A percentile compares a stretch with the other conserved stretches of the same genome.
Conservation (phyloP, 2,113 vertebrate species). For the Cepphus grylle region DNA sequence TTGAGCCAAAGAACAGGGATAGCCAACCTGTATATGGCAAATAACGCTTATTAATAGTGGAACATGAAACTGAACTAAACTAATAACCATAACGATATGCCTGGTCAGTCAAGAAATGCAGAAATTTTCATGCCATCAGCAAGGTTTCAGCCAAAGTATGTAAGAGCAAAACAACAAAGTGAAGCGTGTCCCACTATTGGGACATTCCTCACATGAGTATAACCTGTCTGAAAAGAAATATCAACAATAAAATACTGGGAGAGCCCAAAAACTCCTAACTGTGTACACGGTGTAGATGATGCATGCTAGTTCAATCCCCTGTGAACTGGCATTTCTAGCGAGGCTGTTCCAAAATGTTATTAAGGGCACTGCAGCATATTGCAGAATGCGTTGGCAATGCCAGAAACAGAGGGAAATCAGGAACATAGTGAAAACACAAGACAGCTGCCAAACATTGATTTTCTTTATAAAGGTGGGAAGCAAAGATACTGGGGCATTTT, state of each 20-base stretch:
- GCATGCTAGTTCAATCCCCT: slow-evolving; percentile 37
- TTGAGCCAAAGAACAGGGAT: not conserved
- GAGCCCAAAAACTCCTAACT: not conserved
- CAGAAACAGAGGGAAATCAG: slow-evolving; percentile 43
- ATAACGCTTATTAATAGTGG: not conserved
- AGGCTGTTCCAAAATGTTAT: slow-evolving; percentile 58
- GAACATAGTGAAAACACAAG: not conserved
- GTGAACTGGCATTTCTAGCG: slow-evolving; percentile 7
- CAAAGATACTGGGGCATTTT: not conserved
- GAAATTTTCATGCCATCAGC: not conserved
- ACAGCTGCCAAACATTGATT: slow-evolving; percentile 39
- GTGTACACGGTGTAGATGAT: not conserved
- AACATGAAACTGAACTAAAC: not conserved
- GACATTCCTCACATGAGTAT: not conserved
- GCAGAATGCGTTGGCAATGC: slow-evolving; percentile 38
- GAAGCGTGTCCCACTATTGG: not conserved
- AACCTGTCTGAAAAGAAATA: not conserved
- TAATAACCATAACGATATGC: not conserved
- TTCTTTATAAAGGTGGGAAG: slow-evolving; percentile 36
- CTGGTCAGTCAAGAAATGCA: not conserved
- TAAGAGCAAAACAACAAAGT: not conserved
- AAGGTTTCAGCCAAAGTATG: not conserved
- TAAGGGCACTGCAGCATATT: slow-evolving; percentile 66
- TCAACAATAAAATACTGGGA: not conserved
- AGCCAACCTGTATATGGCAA: not conserved